Base-by-base conservation (phyloP, 2,888 invertebrate genomes). In the Crossocerus cetratus region DNA sequence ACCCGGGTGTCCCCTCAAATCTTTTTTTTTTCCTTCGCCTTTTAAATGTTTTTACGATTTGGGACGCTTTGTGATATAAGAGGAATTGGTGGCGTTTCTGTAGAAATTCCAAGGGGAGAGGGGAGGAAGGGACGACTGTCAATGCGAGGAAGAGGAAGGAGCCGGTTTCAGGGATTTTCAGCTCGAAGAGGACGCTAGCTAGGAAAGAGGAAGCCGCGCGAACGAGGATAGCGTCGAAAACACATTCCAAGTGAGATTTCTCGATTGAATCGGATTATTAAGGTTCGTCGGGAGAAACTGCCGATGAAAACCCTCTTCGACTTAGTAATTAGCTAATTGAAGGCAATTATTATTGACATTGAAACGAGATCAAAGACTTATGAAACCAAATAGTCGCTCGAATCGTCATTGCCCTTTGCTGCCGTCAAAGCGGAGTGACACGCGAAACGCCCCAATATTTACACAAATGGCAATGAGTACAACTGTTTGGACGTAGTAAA, bases 1-100 rank as follows among this genome's bases (percentile, higher is more conserved):
- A 93, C 93, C 93, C 93, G 93, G 93, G 93, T 93, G 93, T 92
- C 93, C 93, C 93, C 92, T 92, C 69, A 5, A 49, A 16, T 79
- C 80, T 79, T 83, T 77, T 75, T 83, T 77, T 83, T 72, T 71
- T 44, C 11, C 32, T 8, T 32, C 32, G 0, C 11, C 1, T 21
- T 11, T 13, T 55, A 23, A 44, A 13, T 22, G 2, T 20, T 2
- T 23, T n/a, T 11, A 1, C 22, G 1, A 23, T 16, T 62, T 44
- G 14, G 2, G n/a, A 11, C 3, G n/a, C n/a, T n/a, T n/a, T n/a
- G n/a, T n/a, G n/a, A n/a, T n/a, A n/a, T n/a, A n/a, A n/a, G n/a
- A n/a, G n/a, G n/a, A n/a, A n/a, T n/a, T n/a, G n/a, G n/a, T 32
- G 32, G 3, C 11, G 11, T 32, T 32, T 32, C 32, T 4, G 1